These are phyloP conservation scores for Salminus brasiliensis DNA, from an alignment of 2,113 vertebrate species.

Conservation along the genomic window DNA sequence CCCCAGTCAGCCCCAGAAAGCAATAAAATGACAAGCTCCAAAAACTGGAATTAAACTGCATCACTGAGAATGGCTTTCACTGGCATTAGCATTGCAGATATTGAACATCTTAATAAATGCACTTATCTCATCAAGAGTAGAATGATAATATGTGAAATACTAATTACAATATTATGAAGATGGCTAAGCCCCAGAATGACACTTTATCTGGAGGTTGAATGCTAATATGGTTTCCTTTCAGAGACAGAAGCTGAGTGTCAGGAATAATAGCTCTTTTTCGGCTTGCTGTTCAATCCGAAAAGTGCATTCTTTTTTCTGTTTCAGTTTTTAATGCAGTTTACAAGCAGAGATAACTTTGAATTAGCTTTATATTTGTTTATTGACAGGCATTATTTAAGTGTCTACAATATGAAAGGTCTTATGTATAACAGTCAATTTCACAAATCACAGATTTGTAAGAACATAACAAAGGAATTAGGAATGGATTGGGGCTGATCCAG, in stretches of 20 bases:
- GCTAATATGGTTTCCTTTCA: constrained; percentile 72
- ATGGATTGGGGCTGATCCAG: too few species aligned
- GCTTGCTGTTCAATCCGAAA: constrained; percentile 6
- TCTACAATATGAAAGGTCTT: too few species aligned
- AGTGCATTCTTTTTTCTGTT: constrained; percentile 4
- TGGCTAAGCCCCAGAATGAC: constrained; percentile 77
- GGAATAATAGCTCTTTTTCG: constrained; percentile 48
- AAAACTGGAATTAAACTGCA: constrained; percentile 74
- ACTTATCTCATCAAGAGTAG: constrained; percentile 83
- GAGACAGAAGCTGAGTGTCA: constrained; percentile 54
- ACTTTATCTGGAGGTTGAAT: constrained; percentile 79
- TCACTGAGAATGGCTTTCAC: constrained; percentile 75
- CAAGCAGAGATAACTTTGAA: not conserved
- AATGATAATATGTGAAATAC: constrained; percentile 83
- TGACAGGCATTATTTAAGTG: not conserved
- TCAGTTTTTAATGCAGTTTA: not conserved
- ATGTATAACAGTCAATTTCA: not conserved
- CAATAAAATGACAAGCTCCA: constrained; percentile 64
- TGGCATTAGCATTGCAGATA: constrained; percentile 73
- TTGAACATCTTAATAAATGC: constrained; percentile 79
- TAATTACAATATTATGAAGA: constrained; percentile 84
- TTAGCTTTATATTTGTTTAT: constrained; percentile 27
- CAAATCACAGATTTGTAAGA: too few species aligned
- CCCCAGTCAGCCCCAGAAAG: constrained; percentile 18
- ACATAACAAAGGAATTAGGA: too few species aligned